Conservation (phyloP, 2,888 invertebrate genomes). For the Synergus japonicus region DNA sequence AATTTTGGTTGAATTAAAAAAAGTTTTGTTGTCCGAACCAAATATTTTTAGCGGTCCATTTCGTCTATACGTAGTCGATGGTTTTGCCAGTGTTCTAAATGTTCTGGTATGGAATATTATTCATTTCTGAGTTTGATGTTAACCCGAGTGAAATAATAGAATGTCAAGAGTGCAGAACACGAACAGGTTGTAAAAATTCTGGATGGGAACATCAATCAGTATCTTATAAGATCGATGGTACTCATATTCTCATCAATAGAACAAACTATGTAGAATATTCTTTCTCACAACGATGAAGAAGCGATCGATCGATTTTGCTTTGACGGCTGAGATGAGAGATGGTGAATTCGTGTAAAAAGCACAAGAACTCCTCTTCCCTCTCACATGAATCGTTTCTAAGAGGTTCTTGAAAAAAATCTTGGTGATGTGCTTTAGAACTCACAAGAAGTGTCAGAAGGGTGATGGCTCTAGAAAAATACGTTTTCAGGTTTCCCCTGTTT, state of each 20-base stretch:
- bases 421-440: conserved; percentile 18
- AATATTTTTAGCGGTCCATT: too few species aligned
- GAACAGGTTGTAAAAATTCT: conserved; percentile 23
- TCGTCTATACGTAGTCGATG: too few species aligned
- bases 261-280: conserved; percentile 18
- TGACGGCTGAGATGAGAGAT: conserved; percentile 17
- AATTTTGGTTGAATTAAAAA: too few species aligned
- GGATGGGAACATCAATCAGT: conserved; percentile 17
- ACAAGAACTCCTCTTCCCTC: conserved; percentile 27
- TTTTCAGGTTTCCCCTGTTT: conserved; percentile 22
- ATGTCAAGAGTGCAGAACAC: conserved; percentile 1
- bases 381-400: conserved; percentile 13
- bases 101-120: not conserved
- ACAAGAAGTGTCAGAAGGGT: conserved; percentile 31
- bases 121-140: not conserved
- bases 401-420: conserved; percentile 17
- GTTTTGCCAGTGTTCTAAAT: not conserved
- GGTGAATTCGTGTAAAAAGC: not conserved
- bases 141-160: not conserved
- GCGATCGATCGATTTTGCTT: conserved; percentile 20
- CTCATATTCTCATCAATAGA: conserved; percentile 34
- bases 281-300: not conserved
- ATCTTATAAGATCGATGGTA: conserved; percentile 47
- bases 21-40: too few species aligned
- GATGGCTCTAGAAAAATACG: conserved; percentile 26